Conservation (phyloP, 2,113 vertebrate genomes). For the Centropus bengalensis region DNA sequence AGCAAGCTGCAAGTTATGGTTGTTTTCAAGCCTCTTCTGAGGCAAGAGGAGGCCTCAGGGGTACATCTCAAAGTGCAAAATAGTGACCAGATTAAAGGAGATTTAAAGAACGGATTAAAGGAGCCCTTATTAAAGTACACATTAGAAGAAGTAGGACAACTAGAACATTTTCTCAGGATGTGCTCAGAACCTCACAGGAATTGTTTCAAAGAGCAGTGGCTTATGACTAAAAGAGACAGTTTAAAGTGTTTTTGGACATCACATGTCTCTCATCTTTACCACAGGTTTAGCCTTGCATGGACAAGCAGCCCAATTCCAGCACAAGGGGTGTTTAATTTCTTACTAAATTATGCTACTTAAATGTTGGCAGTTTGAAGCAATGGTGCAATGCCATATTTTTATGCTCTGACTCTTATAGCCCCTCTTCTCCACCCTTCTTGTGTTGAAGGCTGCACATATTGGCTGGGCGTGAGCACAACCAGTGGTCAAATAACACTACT, state of each 20-base stretch:
- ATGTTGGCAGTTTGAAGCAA: neutral
- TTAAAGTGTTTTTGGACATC: constrained; percentile 16
- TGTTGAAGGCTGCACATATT: neutral
- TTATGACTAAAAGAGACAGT: constrained; percentile 49
- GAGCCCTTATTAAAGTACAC: constrained; percentile 40
- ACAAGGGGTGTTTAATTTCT: neutral
- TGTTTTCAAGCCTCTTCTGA: constrained; percentile 54
- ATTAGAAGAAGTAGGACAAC: constrained; percentile 63
- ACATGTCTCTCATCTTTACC: constrained; percentile 26
- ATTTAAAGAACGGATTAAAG: constrained; percentile 50
- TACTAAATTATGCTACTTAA: neutral
- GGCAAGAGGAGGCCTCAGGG: constrained; percentile 43
- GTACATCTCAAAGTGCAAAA: constrained; percentile 50
- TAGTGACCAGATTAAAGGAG: constrained; percentile 58
- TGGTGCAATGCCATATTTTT: neutral
- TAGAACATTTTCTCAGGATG: constrained; percentile 52
- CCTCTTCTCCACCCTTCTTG: neutral
- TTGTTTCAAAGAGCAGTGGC: constrained; percentile 17
- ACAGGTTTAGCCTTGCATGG: constrained; percentile 9
- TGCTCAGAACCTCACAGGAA: constrained; percentile 27
- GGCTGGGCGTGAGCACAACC: neutral
- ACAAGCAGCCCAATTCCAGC: neutral
- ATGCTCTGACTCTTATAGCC: neutral
- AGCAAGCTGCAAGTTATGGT: constrained; percentile 25
- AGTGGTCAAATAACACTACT: neutral